Percentiles rank a stretch among this genome's conserved stretches.
phyloP scores from a whole-genome alignment of 2,888 invertebrate genomes.

The Lagria hirta region DNA sequence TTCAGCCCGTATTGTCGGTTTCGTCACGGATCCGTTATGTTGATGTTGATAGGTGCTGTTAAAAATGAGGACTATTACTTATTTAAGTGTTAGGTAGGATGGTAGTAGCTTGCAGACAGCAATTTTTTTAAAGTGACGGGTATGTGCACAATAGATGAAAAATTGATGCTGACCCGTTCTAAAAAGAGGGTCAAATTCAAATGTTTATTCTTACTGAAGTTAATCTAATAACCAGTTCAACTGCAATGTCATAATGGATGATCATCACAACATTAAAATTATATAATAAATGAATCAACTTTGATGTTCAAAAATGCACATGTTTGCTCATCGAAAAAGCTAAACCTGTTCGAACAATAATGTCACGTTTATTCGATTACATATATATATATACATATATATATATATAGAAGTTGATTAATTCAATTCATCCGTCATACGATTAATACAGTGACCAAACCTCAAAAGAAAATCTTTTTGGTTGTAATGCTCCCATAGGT shows the following conservation, averaged over 20 bases:
- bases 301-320: slow-evolving; percentile 25
- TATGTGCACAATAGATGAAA: slow-evolving; percentile 48
- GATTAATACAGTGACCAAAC: too few relatives aligned
- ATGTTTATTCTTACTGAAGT: slow-evolving; percentile 42
- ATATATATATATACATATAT: too few relatives aligned
- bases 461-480: too few relatives aligned
- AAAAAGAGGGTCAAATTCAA: slow-evolving; percentile 47
- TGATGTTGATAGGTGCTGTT: slow-evolving; percentile 41
- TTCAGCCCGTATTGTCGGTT: slow-evolving; percentile 36
- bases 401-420: too few relatives aligned
- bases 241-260: slow-evolving; percentile 42
- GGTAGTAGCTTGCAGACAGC: slow-evolving; percentile 37
- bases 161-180: slow-evolving; percentile 46
- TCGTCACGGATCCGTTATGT: slow-evolving; percentile 40
- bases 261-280: slow-evolving; percentile 50
- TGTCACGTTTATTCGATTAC: too few relatives aligned
- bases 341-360: slow-evolving; percentile 23
- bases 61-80: slow-evolving; percentile 48
- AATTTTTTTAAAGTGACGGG: slow-evolving; percentile 40
- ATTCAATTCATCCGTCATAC: too few relatives aligned
- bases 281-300: slow-evolving; percentile 47
- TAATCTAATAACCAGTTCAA: slow-evolving; percentile 49
- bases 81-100: slow-evolving; percentile 41
- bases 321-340: slow-evolving; percentile 16
- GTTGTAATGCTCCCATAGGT: too few relatives aligned